Conservation (phyloP, 2,888 invertebrate genomes). For the Nemotelus nigrinus region DNA sequence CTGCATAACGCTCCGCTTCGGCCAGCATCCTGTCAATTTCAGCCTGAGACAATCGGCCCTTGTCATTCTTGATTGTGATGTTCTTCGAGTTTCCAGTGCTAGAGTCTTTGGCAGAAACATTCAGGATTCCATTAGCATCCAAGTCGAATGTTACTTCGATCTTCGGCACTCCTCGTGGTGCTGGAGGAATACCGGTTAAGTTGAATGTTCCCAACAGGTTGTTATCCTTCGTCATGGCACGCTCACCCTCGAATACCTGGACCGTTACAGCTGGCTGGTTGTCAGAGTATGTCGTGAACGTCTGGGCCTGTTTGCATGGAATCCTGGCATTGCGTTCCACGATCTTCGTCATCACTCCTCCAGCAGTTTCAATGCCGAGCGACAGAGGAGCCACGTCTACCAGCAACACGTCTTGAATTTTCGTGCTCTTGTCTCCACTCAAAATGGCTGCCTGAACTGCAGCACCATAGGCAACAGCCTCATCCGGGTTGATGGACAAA, state of each 20-base stretch:
- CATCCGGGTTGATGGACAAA: conserved; percentile 77
- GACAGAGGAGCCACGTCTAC: conserved; percentile 73
- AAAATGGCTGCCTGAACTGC: conserved; percentile 76
- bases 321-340: conserved; percentile 74
- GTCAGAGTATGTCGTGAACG: conserved; percentile 80
- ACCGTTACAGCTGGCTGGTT: conserved; percentile 78
- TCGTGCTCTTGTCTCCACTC: conserved; percentile 71
- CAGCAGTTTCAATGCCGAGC: conserved; percentile 77
- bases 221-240: conserved; percentile 91
- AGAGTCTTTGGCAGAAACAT: conserved; percentile 78
- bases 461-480: conserved; percentile 78
- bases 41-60: conserved; percentile 77
- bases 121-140: conserved; percentile 87
- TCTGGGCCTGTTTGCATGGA: conserved; percentile 74
- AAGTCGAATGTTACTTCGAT: conserved; percentile 71
- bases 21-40: conserved; percentile 80
- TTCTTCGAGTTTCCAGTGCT: conserved; percentile 73
- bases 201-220: conserved; percentile 93
- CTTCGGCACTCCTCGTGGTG: conserved; percentile 83
- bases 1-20: conserved; percentile 75
- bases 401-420: conserved; percentile 75
- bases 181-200: conserved; percentile 88
- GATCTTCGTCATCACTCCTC: conserved; percentile 78
- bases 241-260: conserved; percentile 76
- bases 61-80: conserved; percentile 82